Evolutionary conservation across 2,888 invertebrate species (phyloP).

Genomic region (Callimorpha dominula): DNA sequence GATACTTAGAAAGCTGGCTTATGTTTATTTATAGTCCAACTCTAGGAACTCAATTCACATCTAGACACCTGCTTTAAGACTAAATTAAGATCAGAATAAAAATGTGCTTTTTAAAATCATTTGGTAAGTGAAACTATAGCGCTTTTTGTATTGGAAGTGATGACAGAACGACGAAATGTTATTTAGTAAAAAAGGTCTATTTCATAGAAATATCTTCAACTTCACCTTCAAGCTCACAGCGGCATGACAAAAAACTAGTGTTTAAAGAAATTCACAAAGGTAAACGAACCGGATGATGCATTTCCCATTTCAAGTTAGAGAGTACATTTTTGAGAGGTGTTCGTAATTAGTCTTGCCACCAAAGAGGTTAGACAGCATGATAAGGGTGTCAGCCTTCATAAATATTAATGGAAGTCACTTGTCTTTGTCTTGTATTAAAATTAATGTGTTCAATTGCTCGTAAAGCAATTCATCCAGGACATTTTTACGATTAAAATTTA

Average conservation of each 20-base stretch:
- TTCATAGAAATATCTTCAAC: neutral
- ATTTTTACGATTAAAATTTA: conserved; percentile 42
- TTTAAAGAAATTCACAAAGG: conserved; percentile 25
- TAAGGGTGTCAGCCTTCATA: conserved; percentile 65
- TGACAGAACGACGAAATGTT: neutral
- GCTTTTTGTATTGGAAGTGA: neutral
- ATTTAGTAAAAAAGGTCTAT: neutral
- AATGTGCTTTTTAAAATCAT: neutral
- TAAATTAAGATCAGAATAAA: neutral
- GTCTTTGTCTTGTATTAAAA: conserved; percentile 76
- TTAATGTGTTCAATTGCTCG: conserved; percentile 77
- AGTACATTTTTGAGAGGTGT: conserved; percentile 39
- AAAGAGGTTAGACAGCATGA: conserved; percentile 41
- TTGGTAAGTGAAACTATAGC: neutral
- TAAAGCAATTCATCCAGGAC: conserved; percentile 56
- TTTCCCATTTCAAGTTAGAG: conserved; percentile 37
- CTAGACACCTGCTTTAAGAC: neutral
- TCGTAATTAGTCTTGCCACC: conserved; percentile 49
- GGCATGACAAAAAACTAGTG: neutral
- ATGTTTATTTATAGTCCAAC: neutral
- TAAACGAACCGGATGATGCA: conserved; percentile 18
- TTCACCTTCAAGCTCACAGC: neutral
- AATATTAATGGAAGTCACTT: conserved; percentile 76
- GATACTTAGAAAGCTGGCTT: conserved; percentile 20
- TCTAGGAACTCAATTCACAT: neutral